Percentiles rank a stretch among this genome's conserved stretches.
Evolutionary conservation across 2,888 invertebrate species (phyloP).

Genomic region (Antheraea yamamai): DNA sequence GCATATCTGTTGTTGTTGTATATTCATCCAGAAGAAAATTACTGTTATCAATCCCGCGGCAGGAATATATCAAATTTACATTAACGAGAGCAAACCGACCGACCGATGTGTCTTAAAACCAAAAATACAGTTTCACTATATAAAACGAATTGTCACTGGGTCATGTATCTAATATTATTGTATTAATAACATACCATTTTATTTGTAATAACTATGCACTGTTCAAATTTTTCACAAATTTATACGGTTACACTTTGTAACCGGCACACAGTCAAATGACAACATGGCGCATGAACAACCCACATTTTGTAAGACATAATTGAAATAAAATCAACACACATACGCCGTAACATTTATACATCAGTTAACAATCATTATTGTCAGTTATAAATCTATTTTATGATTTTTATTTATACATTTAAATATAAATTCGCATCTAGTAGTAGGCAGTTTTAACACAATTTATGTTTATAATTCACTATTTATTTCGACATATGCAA

Average conservation of each 20-base stretch:
- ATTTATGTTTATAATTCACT: slow-evolving; percentile 67
- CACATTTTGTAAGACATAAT: slow-evolving; percentile 60
- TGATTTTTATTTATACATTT: slow-evolving; percentile 68
- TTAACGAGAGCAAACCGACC: too few relatives aligned
- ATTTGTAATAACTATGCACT: background rate
- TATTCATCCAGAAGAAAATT: too few relatives aligned
- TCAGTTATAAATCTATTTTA: slow-evolving; percentile 82
- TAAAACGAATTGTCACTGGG: too few relatives aligned
- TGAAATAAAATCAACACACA: slow-evolving; percentile 67
- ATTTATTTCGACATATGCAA: slow-evolving; percentile 54
- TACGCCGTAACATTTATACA: slow-evolving; percentile 79
- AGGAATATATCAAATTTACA: too few relatives aligned
- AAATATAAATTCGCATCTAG: slow-evolving; percentile 81
- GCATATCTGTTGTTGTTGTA: too few relatives aligned
- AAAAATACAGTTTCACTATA: too few relatives aligned
- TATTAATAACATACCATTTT: too few relatives aligned
- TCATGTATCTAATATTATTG: too few relatives aligned
- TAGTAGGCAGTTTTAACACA: slow-evolving; percentile 80
- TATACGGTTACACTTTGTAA: background rate
- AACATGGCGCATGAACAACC: slow-evolving; percentile 65
- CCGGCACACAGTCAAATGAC: slow-evolving; percentile 4
- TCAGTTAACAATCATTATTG: slow-evolving; percentile 83
- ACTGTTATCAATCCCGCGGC: too few relatives aligned
- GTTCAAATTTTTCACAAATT: too few relatives aligned
- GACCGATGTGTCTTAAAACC: too few relatives aligned